Evolutionary conservation across 2,888 invertebrate species (phyloP).

Genomic region (Syrphus vitripennis): DNA sequence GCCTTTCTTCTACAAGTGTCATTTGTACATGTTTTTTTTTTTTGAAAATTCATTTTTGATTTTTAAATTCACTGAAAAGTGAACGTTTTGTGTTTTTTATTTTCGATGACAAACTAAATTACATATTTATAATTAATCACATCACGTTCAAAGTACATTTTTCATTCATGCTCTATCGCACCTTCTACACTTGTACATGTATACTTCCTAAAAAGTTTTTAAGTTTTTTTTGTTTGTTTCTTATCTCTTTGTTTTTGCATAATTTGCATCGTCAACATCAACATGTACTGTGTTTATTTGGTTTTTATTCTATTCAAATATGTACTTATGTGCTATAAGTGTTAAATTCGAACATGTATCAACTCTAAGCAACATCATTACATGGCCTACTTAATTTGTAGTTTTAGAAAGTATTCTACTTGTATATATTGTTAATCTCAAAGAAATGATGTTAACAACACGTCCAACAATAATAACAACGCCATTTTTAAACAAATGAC

Average conservation of each 20-base stretch:
- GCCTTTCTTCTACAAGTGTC: too few relatives aligned
- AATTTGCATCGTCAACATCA: neutral
- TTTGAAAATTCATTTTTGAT: neutral
- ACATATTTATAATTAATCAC: neutral
- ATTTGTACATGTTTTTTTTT: too few relatives aligned
- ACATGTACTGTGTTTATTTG: neutral
- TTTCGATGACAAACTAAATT: neutral
- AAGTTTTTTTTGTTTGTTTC: neutral
- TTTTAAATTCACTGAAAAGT: too few relatives aligned
- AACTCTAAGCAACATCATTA: neutral
- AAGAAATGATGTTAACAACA: neutral
- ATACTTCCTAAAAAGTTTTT: neutral
- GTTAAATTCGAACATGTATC: neutral
- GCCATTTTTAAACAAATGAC: constrained; percentile 23
- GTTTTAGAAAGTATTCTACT: constrained; percentile 1
- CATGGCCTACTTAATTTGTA: neutral
- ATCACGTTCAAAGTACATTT: neutral
- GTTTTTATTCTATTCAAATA: neutral
- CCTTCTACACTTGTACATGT: neutral
- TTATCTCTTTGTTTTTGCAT: neutral
- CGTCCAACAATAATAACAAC: constrained; percentile 6
- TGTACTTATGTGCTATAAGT: neutral
- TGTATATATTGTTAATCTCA: neutral
- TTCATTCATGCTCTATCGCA: neutral
- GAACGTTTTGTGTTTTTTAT: neutral